Evolutionary conservation across 2,888 invertebrate species (phyloP).

Genomic region (Tromatobia lineatoria): DNA sequence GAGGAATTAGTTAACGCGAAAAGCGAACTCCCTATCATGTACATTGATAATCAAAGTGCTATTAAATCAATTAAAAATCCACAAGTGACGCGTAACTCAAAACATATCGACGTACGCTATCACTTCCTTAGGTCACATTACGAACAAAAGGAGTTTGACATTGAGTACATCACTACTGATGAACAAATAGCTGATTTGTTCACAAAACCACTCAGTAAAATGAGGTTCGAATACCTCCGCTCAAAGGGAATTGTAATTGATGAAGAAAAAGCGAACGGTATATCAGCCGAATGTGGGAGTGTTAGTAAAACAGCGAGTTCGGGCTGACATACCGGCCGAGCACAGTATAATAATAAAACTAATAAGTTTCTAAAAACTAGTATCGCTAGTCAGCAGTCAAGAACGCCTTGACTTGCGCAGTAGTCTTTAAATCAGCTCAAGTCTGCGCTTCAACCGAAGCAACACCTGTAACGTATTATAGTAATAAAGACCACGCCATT

Average conservation of each 20-base stretch:
- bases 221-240: not conserved
- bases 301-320: not conserved
- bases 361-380: too few species aligned
- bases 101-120: not conserved
- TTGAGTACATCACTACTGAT: not conserved
- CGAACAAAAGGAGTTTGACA: not conserved
- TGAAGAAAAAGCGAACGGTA: not conserved
- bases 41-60: too few species aligned
- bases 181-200: not conserved
- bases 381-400: too few species aligned
- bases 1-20: conserved; percentile 16
- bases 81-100: not conserved
- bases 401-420: too few species aligned
- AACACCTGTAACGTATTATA: too few species aligned
- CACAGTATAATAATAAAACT: too few species aligned
- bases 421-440: too few species aligned
- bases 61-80: not conserved
- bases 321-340: too few species aligned
- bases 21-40: not conserved
- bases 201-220: not conserved
- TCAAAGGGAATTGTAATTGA: not conserved
- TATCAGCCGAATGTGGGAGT: not conserved
- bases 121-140: not conserved
- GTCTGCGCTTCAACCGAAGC: too few species aligned
- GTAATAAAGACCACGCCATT: too few species aligned